phyloP scores from a whole-genome alignment of 2,113 vertebrate species.

The Chitala chitala region DNA sequence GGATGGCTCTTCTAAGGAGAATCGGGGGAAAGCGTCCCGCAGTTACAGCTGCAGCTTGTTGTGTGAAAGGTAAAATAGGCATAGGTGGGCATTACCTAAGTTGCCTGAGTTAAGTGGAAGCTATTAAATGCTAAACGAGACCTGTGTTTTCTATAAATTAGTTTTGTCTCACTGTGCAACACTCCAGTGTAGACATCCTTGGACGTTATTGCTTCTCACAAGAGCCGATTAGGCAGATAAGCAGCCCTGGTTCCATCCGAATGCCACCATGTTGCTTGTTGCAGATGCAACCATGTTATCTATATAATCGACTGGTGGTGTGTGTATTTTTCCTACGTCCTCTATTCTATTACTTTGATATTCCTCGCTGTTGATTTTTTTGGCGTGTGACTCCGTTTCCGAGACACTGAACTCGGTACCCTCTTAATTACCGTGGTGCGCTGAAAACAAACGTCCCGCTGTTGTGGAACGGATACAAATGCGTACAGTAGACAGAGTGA shows the following conservation, averaged over 20 bases:
- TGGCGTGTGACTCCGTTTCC: background rate
- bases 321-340: background rate
- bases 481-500: no score
- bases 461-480: no score
- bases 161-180: background rate
- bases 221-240: background rate
- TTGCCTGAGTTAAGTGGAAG: no score
- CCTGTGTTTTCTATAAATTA: background rate
- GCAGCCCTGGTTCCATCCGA: background rate
- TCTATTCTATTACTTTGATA: background rate
- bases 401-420: background rate
- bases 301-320: background rate
- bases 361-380: background rate
- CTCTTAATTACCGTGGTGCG: background rate
- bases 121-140: background rate
- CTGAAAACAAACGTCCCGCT: background rate
- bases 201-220: background rate
- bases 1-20: background rate
- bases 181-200: no score
- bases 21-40: background rate
- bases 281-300: conserved; percentile 2
- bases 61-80: background rate
- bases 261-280: background rate
- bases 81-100: background rate
- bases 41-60: background rate